Evolutionary conservation across 2,888 invertebrate genomes (phyloP), one percentile per base, ranked within the genome.

Genomic region (Bugulina stolonifera): DNA sequence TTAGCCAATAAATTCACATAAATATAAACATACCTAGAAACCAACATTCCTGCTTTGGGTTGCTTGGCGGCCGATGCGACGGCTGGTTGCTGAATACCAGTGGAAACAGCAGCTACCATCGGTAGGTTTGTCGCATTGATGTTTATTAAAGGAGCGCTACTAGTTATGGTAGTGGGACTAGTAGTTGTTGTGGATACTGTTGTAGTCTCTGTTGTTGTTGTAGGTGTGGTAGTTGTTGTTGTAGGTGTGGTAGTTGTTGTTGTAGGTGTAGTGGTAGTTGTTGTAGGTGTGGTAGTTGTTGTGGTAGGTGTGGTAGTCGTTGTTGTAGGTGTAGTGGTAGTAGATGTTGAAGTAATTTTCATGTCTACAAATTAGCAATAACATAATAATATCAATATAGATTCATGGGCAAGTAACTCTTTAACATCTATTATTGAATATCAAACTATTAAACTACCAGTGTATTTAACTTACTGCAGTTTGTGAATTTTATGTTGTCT

Each of bases 401-500:
- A n/a, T n/a, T n/a, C n/a, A n/a, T n/a, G n/a, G n/a, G n/a, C n/a
- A n/a, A n/a, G n/a, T n/a, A n/a, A n/a, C n/a, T n/a, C n/a, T n/a
- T n/a, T n/a, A n/a, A n/a, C n/a, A n/a, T n/a, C n/a, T n/a, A n/a
- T n/a, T n/a, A n/a, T n/a, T n/a, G n/a, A n/a, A n/a, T n/a, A n/a
- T n/a, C n/a, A n/a, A n/a, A n/a, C n/a, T n/a, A n/a, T n/a, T n/a
- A n/a, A n/a, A n/a, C n/a, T n/a, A n/a, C n/a, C n/a, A 43, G 43
- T 10, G 43, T 18, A 43, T 5, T 43, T 10, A 10, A 64, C 64
- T 27, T 64, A 64, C 64, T 32, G 32, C 64, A 64, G 2, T n/a
- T n/a, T 2, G n/a, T n/a, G n/a, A 64, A 64, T 32, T 32, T 64
- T 25, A 64, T 64, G 64, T 64, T 27, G 32, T 64, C 64, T 5